A percentile compares a stretch with the other conserved stretches of the same genome.
Conservation (phyloP, 2,113 vertebrate species). For the Nymphicus hollandicus region DNA sequence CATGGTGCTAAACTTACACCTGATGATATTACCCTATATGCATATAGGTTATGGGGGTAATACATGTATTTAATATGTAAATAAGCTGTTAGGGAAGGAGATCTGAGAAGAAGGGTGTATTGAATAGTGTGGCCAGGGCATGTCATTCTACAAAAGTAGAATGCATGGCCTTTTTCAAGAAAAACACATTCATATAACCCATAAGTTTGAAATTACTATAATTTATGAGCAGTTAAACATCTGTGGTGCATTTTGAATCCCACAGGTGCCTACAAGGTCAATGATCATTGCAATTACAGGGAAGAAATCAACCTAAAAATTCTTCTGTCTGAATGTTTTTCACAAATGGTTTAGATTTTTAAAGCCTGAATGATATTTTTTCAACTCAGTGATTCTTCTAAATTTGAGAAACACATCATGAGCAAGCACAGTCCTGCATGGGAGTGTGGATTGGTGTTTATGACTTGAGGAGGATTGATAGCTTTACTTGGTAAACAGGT, state of each 20-base stretch:
- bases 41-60: neutral
- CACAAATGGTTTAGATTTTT: conserved; percentile 13
- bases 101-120: neutral
- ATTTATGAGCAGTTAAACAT: neutral
- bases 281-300: neutral
- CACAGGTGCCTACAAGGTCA: conserved; percentile 12
- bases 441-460: neutral
- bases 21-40: neutral
- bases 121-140: neutral
- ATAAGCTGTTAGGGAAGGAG: neutral
- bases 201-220: conserved; percentile 32
- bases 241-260: neutral
- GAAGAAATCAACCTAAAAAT: neutral
- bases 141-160: neutral
- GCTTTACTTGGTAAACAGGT: neutral
- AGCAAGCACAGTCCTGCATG: neutral
- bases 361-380: neutral
- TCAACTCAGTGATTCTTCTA: neutral
- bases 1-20: neutral
- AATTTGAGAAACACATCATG: neutral
- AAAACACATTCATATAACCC: conserved; percentile 11
- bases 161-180: neutral
- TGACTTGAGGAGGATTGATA: neutral
- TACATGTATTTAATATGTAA: neutral
- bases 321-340: neutral